phyloP scores from a whole-genome alignment of 64 coral and sea anemone genomes.

The Montipora efflorescens region DNA sequence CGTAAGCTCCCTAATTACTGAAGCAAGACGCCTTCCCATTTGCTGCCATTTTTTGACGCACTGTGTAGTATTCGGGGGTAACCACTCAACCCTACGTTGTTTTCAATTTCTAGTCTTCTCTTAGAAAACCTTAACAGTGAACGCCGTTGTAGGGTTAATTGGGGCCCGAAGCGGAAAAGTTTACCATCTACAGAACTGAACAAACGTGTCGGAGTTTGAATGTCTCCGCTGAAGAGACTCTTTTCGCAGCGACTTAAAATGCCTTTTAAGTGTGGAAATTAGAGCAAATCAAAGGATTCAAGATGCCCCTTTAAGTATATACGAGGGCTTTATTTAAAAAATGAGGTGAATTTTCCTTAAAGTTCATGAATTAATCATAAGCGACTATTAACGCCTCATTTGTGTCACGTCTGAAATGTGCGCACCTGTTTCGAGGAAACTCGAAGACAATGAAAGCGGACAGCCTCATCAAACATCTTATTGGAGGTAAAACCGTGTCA shows the following conservation, averaged over 20 bases:
- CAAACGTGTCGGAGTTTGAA: no score
- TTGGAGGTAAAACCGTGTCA: conserved; percentile 15
- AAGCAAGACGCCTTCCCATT: no score
- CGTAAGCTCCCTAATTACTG: no score
- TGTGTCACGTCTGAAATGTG: conserved; percentile 22
- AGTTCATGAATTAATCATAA: neutral
- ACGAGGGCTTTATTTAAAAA: neutral
- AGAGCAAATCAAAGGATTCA: neutral
- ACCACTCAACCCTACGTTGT: no score
- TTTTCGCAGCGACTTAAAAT: neutral
- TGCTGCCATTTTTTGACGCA: no score
- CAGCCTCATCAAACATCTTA: neutral
- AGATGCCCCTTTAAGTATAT: neutral
- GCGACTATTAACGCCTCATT: neutral
- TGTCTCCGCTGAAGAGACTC: neutral
- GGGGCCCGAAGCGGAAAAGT: no score
- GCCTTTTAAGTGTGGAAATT: neutral
- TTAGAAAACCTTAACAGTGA: no score
- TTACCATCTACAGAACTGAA: no score
- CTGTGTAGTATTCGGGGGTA: no score
- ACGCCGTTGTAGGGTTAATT: no score
- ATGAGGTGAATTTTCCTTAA: neutral
- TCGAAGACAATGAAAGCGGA: neutral
- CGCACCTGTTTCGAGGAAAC: conserved; percentile 15
- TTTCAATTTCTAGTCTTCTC: no score